These are phyloP conservation scores for Zaprionus nigranus DNA, from an alignment of 1,140 invertebrate genomes.

Conservation along the genomic window DNA sequence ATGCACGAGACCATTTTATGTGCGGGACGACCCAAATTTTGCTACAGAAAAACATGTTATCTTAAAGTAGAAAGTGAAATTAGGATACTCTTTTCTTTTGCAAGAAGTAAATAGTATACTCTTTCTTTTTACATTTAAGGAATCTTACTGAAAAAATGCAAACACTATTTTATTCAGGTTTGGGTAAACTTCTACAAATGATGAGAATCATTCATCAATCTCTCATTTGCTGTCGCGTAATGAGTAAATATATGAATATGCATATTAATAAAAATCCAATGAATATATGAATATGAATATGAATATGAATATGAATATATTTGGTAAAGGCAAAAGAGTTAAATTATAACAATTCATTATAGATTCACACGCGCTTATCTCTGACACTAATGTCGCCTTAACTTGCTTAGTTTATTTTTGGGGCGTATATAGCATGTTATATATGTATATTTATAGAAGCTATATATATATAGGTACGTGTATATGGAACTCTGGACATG, in stretches of 20 bases:
- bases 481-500: background rate
- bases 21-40: slow-evolving; percentile 39
- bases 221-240: background rate
- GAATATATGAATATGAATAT: slow-evolving; percentile 11
- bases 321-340: background rate
- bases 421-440: background rate
- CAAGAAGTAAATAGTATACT: no score
- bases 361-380: slow-evolving; percentile 6
- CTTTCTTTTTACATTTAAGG: no score
- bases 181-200: background rate
- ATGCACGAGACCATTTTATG: slow-evolving; percentile 18
- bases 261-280: background rate
- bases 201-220: slow-evolving; percentile 4
- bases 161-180: background rate
- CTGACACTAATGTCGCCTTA: background rate
- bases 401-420: slow-evolving; percentile 1
- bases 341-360: background rate
- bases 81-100: background rate
- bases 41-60: background rate
- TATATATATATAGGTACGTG: background rate
- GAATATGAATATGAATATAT: slow-evolving; percentile 6
- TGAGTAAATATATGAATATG: slow-evolving; percentile 1
- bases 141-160: no score
- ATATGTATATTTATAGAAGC: background rate
- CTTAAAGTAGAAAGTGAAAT: background rate